Evolutionary conservation across 2,113 vertebrate genomes (phyloP).

Genomic region (Carassius gibelio): DNA sequence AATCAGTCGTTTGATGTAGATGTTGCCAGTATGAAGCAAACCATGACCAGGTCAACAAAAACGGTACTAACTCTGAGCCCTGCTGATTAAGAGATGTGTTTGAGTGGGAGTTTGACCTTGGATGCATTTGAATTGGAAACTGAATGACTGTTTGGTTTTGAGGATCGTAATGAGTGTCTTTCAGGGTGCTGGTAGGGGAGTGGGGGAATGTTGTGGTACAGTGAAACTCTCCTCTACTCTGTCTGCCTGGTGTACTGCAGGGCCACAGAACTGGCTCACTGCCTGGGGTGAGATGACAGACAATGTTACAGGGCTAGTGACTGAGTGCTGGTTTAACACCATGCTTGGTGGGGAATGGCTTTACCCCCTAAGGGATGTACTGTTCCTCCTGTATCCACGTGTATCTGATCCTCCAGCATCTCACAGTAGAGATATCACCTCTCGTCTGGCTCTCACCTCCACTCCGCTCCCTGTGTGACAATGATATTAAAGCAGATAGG

Average conservation of each 20-base stretch:
- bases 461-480: neutral
- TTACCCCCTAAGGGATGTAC: conserved; percentile 40
- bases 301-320: conserved; percentile 38
- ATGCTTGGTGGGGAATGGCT: conserved; percentile 34
- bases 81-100: neutral
- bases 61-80: neutral
- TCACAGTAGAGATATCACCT: conserved; percentile 49
- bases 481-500: conserved; percentile 8
- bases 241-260: conserved; percentile 56
- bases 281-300: conserved; percentile 54
- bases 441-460: conserved; percentile 29
- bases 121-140: neutral
- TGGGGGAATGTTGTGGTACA: neutral
- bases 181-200: neutral
- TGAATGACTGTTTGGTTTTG: neutral
- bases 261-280: conserved; percentile 50
- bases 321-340: conserved; percentile 57
- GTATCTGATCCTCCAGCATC: conserved; percentile 47
- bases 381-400: conserved; percentile 38
- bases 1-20: too few relatives aligned
- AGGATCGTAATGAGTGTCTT: neutral
- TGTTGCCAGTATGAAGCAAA: neutral
- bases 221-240: conserved; percentile 54
- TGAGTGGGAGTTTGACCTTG: neutral
- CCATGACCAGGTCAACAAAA: neutral